Evolutionary conservation across 2,797 vertebrate species (phyloP).

Genomic region (Neosalanx taihuensis): DNA sequence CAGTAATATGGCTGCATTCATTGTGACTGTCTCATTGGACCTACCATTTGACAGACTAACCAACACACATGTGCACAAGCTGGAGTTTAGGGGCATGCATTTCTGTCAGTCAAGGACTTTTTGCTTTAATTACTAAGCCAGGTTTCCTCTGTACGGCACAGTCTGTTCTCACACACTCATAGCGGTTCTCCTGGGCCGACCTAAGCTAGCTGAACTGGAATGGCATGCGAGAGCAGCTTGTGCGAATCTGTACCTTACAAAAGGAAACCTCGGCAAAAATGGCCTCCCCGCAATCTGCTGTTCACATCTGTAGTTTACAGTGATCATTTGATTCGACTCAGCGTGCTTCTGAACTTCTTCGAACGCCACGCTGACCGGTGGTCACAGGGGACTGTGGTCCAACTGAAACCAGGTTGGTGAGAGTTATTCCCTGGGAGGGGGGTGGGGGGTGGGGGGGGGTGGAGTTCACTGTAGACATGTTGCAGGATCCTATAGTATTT

Average conservation of each 20-base stretch:
- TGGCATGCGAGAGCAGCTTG: conserved; percentile 23
- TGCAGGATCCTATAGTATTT: not conserved
- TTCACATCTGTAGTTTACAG: too few relatives aligned
- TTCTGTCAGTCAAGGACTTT: conserved; percentile 46
- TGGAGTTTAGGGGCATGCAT: conserved; percentile 22
- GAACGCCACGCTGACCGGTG: not conserved
- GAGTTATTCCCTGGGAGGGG: not conserved
- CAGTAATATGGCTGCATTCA: too few relatives aligned
- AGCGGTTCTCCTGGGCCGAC: conserved; percentile 45
- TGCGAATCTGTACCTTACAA: conserved; percentile 4
- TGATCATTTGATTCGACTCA: too few relatives aligned
- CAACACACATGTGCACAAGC: not conserved
- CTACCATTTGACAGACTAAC: not conserved
- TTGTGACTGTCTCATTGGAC: too few relatives aligned
- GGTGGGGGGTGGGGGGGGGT: not conserved
- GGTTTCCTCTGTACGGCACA: conserved; percentile 49
- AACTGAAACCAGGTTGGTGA: conserved; percentile 9
- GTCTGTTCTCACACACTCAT: conserved; percentile 48
- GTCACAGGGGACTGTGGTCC: not conserved
- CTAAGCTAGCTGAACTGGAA: conserved; percentile 38
- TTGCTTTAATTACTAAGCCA: conserved; percentile 60
- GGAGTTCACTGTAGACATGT: not conserved
- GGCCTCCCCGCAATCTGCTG: not conserved
- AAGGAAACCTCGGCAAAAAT: not conserved
- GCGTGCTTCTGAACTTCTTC: too few relatives aligned